Conservation (phyloP, 1,140 invertebrate genomes). For the Apis mellifera region DNA sequence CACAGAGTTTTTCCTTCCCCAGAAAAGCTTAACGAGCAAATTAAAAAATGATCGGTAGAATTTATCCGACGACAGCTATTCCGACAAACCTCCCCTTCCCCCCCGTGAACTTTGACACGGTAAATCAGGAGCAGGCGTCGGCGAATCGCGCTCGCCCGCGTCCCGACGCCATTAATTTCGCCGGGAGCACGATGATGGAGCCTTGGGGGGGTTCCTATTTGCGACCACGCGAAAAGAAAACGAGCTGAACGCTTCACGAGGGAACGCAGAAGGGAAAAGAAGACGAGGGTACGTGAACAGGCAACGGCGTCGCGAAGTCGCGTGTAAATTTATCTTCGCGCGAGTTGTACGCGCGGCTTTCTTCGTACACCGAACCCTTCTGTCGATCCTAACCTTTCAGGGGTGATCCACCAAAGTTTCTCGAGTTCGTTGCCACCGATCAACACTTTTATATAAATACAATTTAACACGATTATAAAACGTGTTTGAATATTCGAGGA, state of each 20-base stretch:
- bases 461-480: too few species aligned
- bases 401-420: neutral
- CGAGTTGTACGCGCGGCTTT: constrained; percentile 22
- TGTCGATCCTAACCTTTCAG: neutral
- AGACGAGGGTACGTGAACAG: constrained; percentile 47
- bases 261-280: constrained; percentile 35
- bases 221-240: constrained; percentile 59
- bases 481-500: too few species aligned
- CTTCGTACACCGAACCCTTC: constrained; percentile 20
- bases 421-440: neutral
- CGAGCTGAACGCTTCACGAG: constrained; percentile 28
- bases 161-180: constrained; percentile 67
- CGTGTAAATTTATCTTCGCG: constrained; percentile 55
- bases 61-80: neutral
- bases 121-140: constrained; percentile 53
- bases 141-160: constrained; percentile 47
- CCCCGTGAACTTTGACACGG: constrained; percentile 39
- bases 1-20: too few species aligned
- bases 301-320: constrained; percentile 48
- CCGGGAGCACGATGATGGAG: constrained; percentile 38
- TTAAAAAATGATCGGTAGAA: neutral
- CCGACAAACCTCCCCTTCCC: neutral
- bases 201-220: constrained; percentile 43
- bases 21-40: neutral
- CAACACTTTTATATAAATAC: neutral